Percentiles rank a stretch among this genome's conserved stretches.
These are phyloP conservation scores for Ciconia nigra DNA, from an alignment of 2,797 vertebrate genomes.

Conservation along the genomic window DNA sequence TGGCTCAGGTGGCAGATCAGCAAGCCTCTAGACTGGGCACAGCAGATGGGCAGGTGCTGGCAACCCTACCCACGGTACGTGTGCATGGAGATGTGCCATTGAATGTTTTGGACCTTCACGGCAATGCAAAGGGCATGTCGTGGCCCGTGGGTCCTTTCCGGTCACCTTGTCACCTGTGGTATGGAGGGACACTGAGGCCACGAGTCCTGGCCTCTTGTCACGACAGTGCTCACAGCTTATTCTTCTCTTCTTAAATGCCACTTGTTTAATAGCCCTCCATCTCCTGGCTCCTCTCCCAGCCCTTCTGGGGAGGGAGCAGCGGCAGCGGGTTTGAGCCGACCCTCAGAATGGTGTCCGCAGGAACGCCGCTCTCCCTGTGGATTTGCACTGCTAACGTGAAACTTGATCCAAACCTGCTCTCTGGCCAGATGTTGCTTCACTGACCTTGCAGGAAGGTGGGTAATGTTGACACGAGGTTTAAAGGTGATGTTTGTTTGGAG, in stretches of 20 bases:
- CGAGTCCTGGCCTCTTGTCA: background rate
- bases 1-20: background rate
- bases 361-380: background rate
- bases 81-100: background rate
- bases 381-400: background rate
- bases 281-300: background rate
- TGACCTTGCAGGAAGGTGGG: background rate
- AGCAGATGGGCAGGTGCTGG: background rate
- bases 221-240: background rate
- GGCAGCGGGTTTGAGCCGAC: background rate
- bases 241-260: background rate
- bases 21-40: background rate
- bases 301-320: background rate
- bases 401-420: background rate
- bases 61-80: fast-evolving
- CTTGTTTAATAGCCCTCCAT: background rate
- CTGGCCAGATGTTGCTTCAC: conserved; percentile 4
- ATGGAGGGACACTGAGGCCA: background rate
- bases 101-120: background rate
- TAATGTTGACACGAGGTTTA: conserved; percentile 9
- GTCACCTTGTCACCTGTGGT: background rate
- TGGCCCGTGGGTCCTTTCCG: background rate
- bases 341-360: background rate
- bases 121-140: background rate
- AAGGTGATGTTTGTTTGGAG: conserved; percentile 48